These are phyloP conservation scores for Osmerus eperlanus DNA, from an alignment of 2,113 vertebrate genomes.

Conservation along the genomic window DNA sequence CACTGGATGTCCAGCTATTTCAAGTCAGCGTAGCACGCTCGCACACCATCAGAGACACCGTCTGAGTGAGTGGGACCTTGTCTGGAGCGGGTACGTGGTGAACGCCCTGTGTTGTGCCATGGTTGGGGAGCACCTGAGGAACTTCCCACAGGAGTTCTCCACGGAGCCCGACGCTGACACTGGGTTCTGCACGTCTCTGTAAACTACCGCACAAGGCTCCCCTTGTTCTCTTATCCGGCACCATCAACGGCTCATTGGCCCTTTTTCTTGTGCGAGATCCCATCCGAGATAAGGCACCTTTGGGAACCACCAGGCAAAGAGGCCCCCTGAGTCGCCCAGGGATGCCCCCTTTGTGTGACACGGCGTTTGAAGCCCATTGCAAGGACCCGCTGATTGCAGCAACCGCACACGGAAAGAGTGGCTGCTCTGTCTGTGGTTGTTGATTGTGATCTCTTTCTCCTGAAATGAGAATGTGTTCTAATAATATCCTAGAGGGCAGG, in stretches of 20 bases:
- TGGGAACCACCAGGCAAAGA: conserved; percentile 7
- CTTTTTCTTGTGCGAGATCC: conserved; percentile 18
- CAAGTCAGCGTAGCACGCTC: background rate
- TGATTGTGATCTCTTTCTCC: conserved; percentile 4
- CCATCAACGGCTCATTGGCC: conserved; percentile 16
- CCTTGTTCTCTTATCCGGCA: conserved; percentile 29
- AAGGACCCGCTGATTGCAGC: conserved; percentile 16
- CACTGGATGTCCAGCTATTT: no score
- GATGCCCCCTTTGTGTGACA: background rate
- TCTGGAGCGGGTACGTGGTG: background rate
- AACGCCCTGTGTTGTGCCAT: background rate
- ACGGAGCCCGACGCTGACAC: conserved; percentile 18
- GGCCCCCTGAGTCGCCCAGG: background rate
- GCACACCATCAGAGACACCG: background rate
- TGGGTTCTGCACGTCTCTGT: conserved; percentile 22
- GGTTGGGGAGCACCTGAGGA: background rate
- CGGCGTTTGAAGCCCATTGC: background rate
- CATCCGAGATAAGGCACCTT: conserved; percentile 17
- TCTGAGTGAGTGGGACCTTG: background rate
- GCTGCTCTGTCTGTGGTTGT: background rate
- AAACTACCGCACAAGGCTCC: conserved; percentile 19
- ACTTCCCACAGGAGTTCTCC: conserved; percentile 10
- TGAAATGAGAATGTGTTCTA: conserved; percentile 6
- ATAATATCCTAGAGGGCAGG: conserved; percentile 4
- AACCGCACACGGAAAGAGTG: conserved; percentile 8